Evolutionary conservation across 2,888 invertebrate genomes (phyloP).

Genomic region (Margaritifera margaritifera): DNA sequence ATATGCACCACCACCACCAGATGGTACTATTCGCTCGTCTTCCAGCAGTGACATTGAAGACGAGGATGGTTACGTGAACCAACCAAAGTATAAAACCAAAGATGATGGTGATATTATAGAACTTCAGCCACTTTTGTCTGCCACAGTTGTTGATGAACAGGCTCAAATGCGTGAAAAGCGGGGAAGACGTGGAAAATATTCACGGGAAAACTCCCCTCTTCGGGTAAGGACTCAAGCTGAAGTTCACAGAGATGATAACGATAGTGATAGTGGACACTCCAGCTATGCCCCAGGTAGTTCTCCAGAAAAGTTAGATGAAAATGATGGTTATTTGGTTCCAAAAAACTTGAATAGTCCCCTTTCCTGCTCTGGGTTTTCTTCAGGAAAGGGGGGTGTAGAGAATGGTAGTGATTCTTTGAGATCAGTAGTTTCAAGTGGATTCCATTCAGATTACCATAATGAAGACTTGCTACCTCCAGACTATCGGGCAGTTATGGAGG

Average conservation of each 20-base stretch:
- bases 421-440: slow-evolving; percentile 44
- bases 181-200: slow-evolving; percentile 24
- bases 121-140: slow-evolving; percentile 44
- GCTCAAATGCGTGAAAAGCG: slow-evolving; percentile 33
- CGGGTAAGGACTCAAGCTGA: slow-evolving; percentile 53
- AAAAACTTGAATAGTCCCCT: slow-evolving; percentile 41
- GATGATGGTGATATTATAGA: slow-evolving; percentile 53
- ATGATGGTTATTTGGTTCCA: slow-evolving; percentile 63
- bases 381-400: slow-evolving; percentile 17
- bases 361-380: slow-evolving; percentile 25
- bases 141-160: slow-evolving; percentile 27
- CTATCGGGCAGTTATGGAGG: slow-evolving; percentile 59
- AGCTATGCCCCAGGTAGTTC: slow-evolving; percentile 62
- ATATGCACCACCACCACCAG: slow-evolving; percentile 43
- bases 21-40: slow-evolving; percentile 7
- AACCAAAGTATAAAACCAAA: slow-evolving; percentile 32
- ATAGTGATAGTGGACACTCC: slow-evolving; percentile 64
- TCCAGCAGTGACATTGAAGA: slow-evolving; percentile 25
- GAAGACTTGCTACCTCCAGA: slow-evolving; percentile 59
- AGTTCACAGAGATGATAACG: slow-evolving; percentile 58
- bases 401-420: slow-evolving; percentile 35
- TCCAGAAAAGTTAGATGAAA: slow-evolving; percentile 53
- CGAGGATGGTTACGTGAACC: slow-evolving; percentile 48
- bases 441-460: slow-evolving; percentile 50
- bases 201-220: slow-evolving; percentile 39